Conservation (phyloP, 1,140 invertebrate species). For the Plutomurus gul region DNA sequence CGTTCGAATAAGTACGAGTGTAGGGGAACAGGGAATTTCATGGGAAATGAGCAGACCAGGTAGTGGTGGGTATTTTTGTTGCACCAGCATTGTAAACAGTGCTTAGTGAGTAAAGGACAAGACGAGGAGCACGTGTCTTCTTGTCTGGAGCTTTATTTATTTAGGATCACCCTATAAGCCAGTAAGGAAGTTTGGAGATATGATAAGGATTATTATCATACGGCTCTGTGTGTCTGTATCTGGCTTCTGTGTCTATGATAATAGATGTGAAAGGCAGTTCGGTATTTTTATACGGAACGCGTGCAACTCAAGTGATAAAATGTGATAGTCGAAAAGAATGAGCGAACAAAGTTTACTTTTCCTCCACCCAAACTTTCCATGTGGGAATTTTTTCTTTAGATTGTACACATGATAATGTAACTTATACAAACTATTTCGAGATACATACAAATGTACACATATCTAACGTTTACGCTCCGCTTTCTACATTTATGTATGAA, state of each 20-base stretch:
- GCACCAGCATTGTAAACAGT: not conserved
- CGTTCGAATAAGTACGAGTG: not conserved
- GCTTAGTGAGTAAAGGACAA: not conserved
- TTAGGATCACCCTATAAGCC: too few relatives aligned
- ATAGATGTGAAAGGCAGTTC: too few relatives aligned
- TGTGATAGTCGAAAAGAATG: not conserved
- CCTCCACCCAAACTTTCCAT: not conserved
- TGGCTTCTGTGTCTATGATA: too few relatives aligned
- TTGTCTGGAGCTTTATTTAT: too few relatives aligned
- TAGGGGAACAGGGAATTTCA: not conserved
- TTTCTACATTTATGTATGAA: too few relatives aligned
- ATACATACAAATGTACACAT: not conserved
- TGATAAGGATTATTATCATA: too few relatives aligned
- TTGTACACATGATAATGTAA: conserved; percentile 2
- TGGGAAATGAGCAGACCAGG: not conserved
- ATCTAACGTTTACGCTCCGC: too few relatives aligned
- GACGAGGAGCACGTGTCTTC: not conserved
- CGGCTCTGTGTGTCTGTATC: too few relatives aligned
- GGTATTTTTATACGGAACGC: not conserved
- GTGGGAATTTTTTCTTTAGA: not conserved
- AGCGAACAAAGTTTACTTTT: not conserved
- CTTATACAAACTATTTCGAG: not conserved
- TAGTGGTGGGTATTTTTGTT: too few relatives aligned
- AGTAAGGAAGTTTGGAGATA: too few relatives aligned
- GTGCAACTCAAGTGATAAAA: not conserved